These are phyloP conservation scores for Meteorus colon DNA, from an alignment of 2,888 invertebrate genomes.

Conservation along the genomic window DNA sequence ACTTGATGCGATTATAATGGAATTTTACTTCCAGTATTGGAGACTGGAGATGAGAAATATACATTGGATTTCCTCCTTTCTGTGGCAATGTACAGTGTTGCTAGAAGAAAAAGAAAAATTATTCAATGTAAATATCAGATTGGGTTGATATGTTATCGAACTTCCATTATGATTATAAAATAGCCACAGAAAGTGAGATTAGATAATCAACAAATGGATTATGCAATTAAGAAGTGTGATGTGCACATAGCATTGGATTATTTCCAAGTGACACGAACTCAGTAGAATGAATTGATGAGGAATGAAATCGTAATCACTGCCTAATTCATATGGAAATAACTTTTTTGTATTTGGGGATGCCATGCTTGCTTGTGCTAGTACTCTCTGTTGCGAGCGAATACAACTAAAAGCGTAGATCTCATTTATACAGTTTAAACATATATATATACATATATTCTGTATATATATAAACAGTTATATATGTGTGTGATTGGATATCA, in stretches of 20 bases:
- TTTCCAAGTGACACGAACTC: conserved; percentile 47
- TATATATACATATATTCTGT: neutral
- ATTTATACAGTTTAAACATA: conserved; percentile 52
- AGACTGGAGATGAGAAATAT: neutral
- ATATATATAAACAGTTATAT: neutral
- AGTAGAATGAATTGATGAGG: conserved; percentile 44
- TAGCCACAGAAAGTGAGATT: conserved; percentile 43
- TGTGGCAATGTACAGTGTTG: conserved; percentile 64
- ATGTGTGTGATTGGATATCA: conserved; percentile 37
- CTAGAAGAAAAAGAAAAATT: conserved; percentile 51
- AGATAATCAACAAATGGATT: conserved; percentile 11
- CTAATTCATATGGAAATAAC: conserved; percentile 21
- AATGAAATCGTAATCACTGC: conserved; percentile 33
- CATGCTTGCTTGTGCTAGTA: conserved; percentile 30
- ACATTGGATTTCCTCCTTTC: conserved; percentile 32
- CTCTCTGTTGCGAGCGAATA: conserved; percentile 13
- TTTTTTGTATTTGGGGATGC: conserved; percentile 24
- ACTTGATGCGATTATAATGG: conserved; percentile 10
- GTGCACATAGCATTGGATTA: conserved; percentile 44
- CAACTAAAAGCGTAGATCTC: conserved; percentile 49
- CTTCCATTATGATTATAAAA: conserved; percentile 54
- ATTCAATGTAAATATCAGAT: conserved; percentile 60
- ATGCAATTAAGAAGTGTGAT: conserved; percentile 28
- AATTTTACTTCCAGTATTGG: neutral
- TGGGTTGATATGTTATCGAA: conserved; percentile 48